Evolutionary conservation across 2,888 invertebrate species (phyloP).

Genomic region (Malthinus seriepunctatus): DNA sequence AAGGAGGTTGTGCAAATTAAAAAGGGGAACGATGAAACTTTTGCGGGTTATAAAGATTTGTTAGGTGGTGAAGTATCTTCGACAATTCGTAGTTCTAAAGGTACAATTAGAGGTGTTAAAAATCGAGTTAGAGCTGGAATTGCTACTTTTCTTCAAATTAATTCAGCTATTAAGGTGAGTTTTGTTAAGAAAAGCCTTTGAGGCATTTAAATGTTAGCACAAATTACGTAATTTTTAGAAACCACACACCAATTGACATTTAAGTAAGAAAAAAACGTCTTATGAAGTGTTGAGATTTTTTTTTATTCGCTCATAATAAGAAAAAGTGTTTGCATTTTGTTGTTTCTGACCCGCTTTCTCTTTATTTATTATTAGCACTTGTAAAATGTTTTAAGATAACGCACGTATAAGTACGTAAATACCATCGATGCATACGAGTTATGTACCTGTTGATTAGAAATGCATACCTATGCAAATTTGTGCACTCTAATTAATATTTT

Average conservation of each 20-base stretch:
- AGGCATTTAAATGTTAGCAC: background rate
- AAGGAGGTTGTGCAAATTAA: conserved; percentile 52
- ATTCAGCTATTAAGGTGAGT: conserved; percentile 78
- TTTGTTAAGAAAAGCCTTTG: background rate
- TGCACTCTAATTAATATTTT: too few relatives aligned
- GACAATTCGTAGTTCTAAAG: conserved; percentile 88
- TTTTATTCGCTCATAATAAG: background rate
- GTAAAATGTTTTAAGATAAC: conserved; percentile 26
- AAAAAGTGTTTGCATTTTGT: conserved; percentile 26
- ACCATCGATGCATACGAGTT: conserved; percentile 12
- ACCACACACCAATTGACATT: conserved; percentile 11
- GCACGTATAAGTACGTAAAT: conserved; percentile 18
- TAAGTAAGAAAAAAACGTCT: conserved; percentile 1
- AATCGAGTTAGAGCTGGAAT: conserved; percentile 94
- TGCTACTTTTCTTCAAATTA: conserved; percentile 89
- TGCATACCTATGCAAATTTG: too few relatives aligned
- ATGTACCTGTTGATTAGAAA: conserved; percentile 3
- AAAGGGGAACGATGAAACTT: conserved; percentile 61
- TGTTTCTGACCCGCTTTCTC: conserved; percentile 38
- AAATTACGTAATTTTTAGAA: background rate
- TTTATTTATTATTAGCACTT: conserved; percentile 24
- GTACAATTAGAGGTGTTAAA: conserved; percentile 91
- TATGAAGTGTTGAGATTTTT: background rate
- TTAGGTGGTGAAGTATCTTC: conserved; percentile 68
- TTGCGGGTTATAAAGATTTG: conserved; percentile 78